Conservation (phyloP, 2,797 vertebrate genomes). For the Chelonia mydas region DNA sequence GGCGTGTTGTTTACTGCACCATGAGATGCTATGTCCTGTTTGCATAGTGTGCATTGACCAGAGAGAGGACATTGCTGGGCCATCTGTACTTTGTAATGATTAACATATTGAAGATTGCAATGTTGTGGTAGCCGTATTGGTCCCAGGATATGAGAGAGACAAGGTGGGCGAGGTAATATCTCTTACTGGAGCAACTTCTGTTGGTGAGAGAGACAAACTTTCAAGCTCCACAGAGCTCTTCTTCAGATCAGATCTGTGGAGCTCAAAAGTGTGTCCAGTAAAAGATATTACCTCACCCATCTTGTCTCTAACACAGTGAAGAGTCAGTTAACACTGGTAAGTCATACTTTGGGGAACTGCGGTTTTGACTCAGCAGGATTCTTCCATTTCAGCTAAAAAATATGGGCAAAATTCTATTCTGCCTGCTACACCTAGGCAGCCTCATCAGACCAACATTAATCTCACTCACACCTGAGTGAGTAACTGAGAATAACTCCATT, state of each 20-base stretch:
- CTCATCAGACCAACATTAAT: not conserved
- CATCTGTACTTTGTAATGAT: not conserved
- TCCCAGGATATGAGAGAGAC: no score
- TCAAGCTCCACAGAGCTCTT: no score
- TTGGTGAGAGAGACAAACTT: no score
- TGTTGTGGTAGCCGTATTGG: no score
- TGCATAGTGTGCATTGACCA: rapidly evolving
- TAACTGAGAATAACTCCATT: not conserved
- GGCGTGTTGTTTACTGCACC: not conserved
- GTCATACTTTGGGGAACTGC: rapidly evolving
- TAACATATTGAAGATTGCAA: not conserved
- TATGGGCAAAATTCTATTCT: rapidly evolving
- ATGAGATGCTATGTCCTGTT: not conserved
- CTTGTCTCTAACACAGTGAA: not conserved
- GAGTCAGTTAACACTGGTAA: not conserved
- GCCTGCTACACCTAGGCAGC: not conserved
- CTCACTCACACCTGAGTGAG: not conserved
- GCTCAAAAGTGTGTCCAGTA: not conserved
- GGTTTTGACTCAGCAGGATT: no score
- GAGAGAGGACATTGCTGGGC: not conserved
- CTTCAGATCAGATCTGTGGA: no score
- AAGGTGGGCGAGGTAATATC: no score
- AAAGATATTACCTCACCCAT: not conserved
- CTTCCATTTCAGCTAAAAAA: not conserved
- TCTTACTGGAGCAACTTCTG: no score